Base-by-base conservation (phyloP, 2,888 invertebrate species). In the Leucozona laternaria region DNA sequence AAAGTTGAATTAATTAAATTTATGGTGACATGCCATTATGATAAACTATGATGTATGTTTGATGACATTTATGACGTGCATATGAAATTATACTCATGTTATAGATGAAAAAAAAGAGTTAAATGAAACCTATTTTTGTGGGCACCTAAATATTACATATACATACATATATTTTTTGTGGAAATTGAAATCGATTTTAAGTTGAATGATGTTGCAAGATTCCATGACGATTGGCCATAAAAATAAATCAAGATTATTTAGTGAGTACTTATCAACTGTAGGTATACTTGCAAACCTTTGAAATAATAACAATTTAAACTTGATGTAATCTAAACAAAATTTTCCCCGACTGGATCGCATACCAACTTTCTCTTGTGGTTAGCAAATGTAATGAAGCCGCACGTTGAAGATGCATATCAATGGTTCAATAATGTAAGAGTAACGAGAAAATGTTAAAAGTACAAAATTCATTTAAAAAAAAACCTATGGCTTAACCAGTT, bases 211-310 rank as follows among this genome's bases (percentile, higher is more conserved):
- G 55, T 73, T 75, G 57, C 37, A 60, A 34, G 34, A 66, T 73
- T 73, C 43, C 85, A 86, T 81, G 86, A 78, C 62, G 57, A 78
- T 50, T 7, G 28, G 34, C 43, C 57, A 77, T 86, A 40, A 86
- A 78, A 75, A 13, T 58, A 13, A 78, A 81, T 66, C 53, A 57
- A 75, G 45, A 75, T 70, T 70, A 31, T 37, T 79, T 22, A 40
- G 73, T 20, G 15, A 25, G 31, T 5, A 6, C 5, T 1, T 40
- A 70, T 70, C 68, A 55, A 45, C 43, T 43, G n/a, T n/a, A n/a
- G 15, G 43, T 43, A 31, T 8, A 31, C 8, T 1, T 6, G 6
- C n/a, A 28, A 28, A 4, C 28, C 6, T 28, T 28, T 28, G 8
- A 31, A 31, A 31, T 31, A 8, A 31, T 8, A 31, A 31, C 7